A percentile compares a stretch with the other conserved stretches of the same genome.
Evolutionary conservation across 1,140 invertebrate species (phyloP).

Genomic region (Atta cephalotes): DNA sequence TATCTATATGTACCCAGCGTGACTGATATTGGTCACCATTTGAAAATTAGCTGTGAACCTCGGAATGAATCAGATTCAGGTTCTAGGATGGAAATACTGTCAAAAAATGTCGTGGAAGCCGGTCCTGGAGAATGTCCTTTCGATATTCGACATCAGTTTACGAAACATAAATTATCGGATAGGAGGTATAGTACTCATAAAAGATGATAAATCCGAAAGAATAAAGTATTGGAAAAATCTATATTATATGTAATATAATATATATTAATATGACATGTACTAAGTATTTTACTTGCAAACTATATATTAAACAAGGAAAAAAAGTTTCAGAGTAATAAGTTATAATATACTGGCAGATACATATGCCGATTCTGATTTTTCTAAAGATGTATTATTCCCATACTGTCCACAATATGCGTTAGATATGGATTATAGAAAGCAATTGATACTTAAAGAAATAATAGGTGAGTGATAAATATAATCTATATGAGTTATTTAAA

Average conservation of each 20-base stretch:
- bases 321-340: conserved; percentile 92
- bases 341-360: conserved; percentile 96
- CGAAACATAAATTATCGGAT: conserved; percentile 86
- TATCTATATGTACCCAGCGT: conserved; percentile 87
- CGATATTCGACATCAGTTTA: conserved; percentile 92
- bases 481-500: background rate
- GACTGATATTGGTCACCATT: conserved; percentile 88
- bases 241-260: conserved; percentile 11
- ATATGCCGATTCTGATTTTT: conserved; percentile 94
- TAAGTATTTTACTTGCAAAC: conserved; percentile 23
- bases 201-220: background rate
- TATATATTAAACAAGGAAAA: background rate
- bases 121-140: conserved; percentile 93
- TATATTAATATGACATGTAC: background rate
- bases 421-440: conserved; percentile 94
- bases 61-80: conserved; percentile 87
- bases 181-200: conserved; percentile 82
- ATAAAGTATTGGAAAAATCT: background rate
- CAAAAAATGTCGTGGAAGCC: conserved; percentile 87
- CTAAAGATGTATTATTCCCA: conserved; percentile 90
- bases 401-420: conserved; percentile 94
- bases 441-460: conserved; percentile 94
- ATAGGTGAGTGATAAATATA: conserved; percentile 87
- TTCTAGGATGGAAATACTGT: conserved; percentile 87
- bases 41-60: conserved; percentile 90